phyloP scores from a whole-genome alignment of 2,888 invertebrate species.

The Lingula anatina region DNA sequence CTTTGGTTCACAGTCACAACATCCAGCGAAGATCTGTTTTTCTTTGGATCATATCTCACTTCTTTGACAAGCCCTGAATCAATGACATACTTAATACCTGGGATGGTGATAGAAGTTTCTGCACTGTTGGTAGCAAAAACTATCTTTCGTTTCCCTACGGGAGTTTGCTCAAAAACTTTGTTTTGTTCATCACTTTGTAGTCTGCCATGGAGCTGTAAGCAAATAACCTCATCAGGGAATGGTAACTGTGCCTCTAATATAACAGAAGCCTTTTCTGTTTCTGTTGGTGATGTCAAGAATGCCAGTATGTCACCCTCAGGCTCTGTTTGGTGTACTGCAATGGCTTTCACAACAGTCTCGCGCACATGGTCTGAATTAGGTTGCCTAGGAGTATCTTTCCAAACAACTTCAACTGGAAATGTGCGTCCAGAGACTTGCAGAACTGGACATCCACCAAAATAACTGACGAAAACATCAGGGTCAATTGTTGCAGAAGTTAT shows the following conservation, averaged over 20 bases:
- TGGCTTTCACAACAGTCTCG: slow-evolving; percentile 32
- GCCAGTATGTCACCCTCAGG: slow-evolving; percentile 49
- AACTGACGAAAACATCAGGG: slow-evolving; percentile 37
- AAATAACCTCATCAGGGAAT: slow-evolving; percentile 8
- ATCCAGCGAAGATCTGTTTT: slow-evolving; percentile 33
- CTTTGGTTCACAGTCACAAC: slow-evolving; percentile 37
- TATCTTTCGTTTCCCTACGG: slow-evolving; percentile 35
- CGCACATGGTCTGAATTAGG: slow-evolving; percentile 12
- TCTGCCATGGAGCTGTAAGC: slow-evolving; percentile 33
- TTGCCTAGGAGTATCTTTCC: slow-evolving; percentile 11
- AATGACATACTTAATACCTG: slow-evolving; percentile 50
- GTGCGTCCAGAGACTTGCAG: slow-evolving; percentile 42
- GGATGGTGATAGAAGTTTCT: slow-evolving; percentile 52
- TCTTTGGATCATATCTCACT: slow-evolving; percentile 39
- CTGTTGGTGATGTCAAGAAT: slow-evolving; percentile 46
- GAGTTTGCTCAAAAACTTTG: slow-evolving; percentile 30
- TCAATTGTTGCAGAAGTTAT: slow-evolving; percentile 52
- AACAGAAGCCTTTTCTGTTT: slow-evolving; percentile 38
- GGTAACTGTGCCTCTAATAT: slow-evolving; percentile 11
- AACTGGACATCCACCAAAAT: slow-evolving; percentile 36
- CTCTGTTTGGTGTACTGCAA: slow-evolving; percentile 29
- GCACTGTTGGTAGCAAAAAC: slow-evolving; percentile 53
- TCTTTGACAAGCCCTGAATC: slow-evolving; percentile 51
- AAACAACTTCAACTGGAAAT: slow-evolving; percentile 47
- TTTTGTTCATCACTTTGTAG: slow-evolving; percentile 42